Conservation (phyloP, 2,888 invertebrate genomes). For the Ichneumon xanthorius region DNA sequence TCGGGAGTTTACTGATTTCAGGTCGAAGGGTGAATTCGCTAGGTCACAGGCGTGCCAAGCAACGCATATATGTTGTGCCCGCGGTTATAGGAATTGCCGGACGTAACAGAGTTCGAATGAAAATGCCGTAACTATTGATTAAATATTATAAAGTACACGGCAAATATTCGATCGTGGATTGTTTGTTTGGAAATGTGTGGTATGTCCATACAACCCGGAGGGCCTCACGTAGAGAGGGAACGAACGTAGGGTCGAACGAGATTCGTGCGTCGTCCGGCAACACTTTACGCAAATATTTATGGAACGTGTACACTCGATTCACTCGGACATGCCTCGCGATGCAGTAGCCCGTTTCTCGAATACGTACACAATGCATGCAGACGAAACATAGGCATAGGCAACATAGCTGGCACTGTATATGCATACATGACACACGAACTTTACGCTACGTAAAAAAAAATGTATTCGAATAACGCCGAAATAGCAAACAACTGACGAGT, state of each 20-base stretch:
- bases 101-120: conserved; percentile 10
- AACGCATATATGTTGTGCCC: not conserved
- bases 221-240: not conserved
- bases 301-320: conserved; percentile 80
- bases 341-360: conserved; percentile 27
- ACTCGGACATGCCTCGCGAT: conserved; percentile 48
- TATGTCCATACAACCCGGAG: conserved; percentile 6
- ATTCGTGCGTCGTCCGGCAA: conserved; percentile 69
- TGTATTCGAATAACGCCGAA: conserved; percentile 23
- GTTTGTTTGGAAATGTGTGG: conserved; percentile 58
- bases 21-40: not conserved
- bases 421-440: conserved; percentile 6
- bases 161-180: conserved; percentile 66
- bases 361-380: conserved; percentile 27
- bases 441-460: conserved; percentile 29
- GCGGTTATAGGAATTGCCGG: not conserved
- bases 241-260: conserved; percentile 47
- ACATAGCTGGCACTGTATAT: not conserved
- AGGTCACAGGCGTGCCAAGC: not conserved
- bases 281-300: conserved; percentile 82
- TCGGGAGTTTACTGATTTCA: not conserved
- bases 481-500: conserved; percentile 31
- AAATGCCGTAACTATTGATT: conserved; percentile 65
- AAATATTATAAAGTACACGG: conserved; percentile 72
- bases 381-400: conserved; percentile 9